Evolutionary conservation across 2,888 invertebrate genomes (phyloP).

Genomic region (Meiosimyza platycephala): DNA sequence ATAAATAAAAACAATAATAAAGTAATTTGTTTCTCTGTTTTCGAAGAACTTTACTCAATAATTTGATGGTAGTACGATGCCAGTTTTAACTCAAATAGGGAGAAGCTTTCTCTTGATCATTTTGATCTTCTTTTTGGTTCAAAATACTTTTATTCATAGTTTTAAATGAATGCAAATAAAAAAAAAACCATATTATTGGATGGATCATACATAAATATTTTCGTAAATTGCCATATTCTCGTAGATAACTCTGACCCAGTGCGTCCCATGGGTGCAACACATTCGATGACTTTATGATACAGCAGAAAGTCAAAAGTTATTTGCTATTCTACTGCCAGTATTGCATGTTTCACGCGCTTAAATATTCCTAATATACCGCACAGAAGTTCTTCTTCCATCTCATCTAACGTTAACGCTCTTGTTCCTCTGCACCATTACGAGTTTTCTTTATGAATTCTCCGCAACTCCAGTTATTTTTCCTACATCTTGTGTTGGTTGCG

Average conservation of each 20-base stretch:
- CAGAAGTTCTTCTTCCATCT: background rate
- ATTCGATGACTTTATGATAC: constrained; percentile 50
- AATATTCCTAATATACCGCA: constrained; percentile 40
- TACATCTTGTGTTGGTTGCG: background rate
- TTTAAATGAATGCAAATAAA: too few species aligned
- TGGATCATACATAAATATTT: too few species aligned
- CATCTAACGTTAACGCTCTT: background rate
- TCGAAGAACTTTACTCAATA: too few species aligned
- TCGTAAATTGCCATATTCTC: too few species aligned
- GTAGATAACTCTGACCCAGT: constrained; percentile 17
- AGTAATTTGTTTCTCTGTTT: too few species aligned
- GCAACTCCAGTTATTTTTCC: constrained; percentile 3
- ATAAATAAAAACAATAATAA: too few species aligned
- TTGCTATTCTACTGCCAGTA: constrained; percentile 37
- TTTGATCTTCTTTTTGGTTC: too few species aligned
- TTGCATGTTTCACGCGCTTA: constrained; percentile 52
- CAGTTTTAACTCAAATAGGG: too few species aligned
- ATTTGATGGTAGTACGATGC: too few species aligned
- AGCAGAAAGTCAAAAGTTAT: constrained; percentile 48
- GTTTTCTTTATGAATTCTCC: constrained; percentile 17
- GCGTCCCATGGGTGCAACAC: constrained; percentile 51
- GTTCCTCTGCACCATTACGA: background rate
- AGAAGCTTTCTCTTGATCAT: too few species aligned
- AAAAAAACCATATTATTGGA: too few species aligned
- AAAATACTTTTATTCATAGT: too few species aligned